Conservation (phyloP, 64 coral and sea anemone genomes). For the Platygyra sinensis region DNA sequence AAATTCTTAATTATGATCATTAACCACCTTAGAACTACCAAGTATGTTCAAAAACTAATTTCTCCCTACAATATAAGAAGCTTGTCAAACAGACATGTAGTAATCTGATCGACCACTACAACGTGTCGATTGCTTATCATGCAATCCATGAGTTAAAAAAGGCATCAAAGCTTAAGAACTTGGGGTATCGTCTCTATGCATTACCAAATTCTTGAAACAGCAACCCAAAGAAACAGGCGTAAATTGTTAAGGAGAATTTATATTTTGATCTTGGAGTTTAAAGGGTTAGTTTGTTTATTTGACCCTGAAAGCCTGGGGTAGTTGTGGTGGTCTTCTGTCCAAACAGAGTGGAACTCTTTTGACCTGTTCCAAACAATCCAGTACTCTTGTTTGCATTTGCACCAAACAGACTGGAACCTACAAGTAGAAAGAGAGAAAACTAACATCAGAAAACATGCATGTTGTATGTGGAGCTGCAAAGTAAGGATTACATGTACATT, state of each 20-base stretch:
- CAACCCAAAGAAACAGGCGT: neutral
- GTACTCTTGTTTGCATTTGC: slow-evolving; percentile 7
- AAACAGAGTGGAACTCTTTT: slow-evolving; percentile 56
- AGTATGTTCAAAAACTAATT: neutral
- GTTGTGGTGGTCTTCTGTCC: slow-evolving; percentile 25
- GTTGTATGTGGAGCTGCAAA: too few species aligned
- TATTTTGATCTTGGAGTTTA: neutral
- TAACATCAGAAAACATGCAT: neutral
- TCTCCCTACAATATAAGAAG: too few species aligned
- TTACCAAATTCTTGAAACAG: too few species aligned
- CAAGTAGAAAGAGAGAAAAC: neutral
- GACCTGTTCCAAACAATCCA: slow-evolving; percentile 50
- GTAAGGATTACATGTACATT: too few species aligned
- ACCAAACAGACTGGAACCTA: slow-evolving; percentile 59
- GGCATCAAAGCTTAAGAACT: too few species aligned
- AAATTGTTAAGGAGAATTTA: neutral
- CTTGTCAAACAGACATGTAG: too few species aligned
- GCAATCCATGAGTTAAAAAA: too few species aligned
- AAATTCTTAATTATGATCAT: neutral
- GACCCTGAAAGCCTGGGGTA: slow-evolving; percentile 50
- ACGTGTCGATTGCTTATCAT: too few species aligned
- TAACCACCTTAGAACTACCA: neutral
- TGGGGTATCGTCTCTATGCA: neutral
- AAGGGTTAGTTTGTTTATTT: neutral
- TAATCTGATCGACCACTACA: too few species aligned